Evolutionary conservation across 1,140 invertebrate genomes (phyloP).

Genomic region (Megalonaias nervosa): DNA sequence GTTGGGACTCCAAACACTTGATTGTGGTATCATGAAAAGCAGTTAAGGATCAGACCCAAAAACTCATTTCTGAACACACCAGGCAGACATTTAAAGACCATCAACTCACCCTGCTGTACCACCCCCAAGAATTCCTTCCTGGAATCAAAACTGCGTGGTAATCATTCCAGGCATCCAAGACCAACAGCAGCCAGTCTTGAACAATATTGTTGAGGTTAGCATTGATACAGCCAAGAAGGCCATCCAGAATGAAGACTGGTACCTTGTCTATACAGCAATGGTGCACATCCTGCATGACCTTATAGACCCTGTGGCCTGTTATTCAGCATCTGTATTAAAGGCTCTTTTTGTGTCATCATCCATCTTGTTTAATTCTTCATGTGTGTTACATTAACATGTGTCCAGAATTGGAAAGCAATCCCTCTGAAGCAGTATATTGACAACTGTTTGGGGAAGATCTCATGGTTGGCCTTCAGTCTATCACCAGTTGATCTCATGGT

Average conservation of each 20-base stretch:
- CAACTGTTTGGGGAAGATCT: no score
- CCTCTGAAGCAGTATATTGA: no score
- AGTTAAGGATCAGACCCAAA: not conserved
- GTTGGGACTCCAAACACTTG: constrained; percentile 15
- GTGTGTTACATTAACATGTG: no score
- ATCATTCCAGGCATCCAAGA: not conserved
- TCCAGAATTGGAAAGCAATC: no score
- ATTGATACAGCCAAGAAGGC: constrained; percentile 1
- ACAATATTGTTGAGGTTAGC: constrained; percentile 15
- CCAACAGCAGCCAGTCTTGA: constrained; percentile 7
- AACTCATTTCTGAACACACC: constrained; percentile 16
- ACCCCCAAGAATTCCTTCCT: constrained; percentile 17
- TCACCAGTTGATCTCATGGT: no score
- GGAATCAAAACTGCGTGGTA: constrained; percentile 4
- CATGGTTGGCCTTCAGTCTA: no score
- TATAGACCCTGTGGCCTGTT: no score
- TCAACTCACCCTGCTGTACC: constrained; percentile 14
- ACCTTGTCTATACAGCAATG: not conserved
- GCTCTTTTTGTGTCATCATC: no score
- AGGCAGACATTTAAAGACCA: constrained; percentile 3
- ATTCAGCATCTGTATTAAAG: no score
- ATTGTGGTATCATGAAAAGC: not conserved
- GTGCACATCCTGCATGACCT: no score
- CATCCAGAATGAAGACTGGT: constrained; percentile 12
- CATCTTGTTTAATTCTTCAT: no score